phyloP scores from a whole-genome alignment of 2,888 invertebrate genomes.

The Cosmopolites sordidus region DNA sequence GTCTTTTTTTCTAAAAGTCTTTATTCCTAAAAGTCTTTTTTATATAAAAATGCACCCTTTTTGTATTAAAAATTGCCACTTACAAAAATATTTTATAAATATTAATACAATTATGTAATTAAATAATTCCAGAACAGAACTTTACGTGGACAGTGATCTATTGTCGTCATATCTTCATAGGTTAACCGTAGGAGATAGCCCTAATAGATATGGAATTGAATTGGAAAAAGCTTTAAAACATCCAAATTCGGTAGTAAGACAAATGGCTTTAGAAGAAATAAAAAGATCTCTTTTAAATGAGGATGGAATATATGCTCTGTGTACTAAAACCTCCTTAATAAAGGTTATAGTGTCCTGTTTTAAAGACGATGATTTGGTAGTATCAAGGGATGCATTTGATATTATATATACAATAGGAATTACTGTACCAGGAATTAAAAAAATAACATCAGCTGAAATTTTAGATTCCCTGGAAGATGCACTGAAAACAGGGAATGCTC shows the following conservation, averaged over 20 bases:
- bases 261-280: slow-evolving; percentile 62
- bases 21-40: too few relatives aligned
- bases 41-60: too few relatives aligned
- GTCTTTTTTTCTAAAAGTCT: too few relatives aligned
- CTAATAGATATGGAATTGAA: slow-evolving; percentile 56
- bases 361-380: slow-evolving; percentile 55
- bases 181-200: slow-evolving; percentile 57
- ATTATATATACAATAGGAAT: slow-evolving; percentile 53
- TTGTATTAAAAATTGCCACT: too few relatives aligned
- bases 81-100: too few relatives aligned
- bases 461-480: slow-evolving; percentile 56
- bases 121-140: slow-evolving; percentile 51
- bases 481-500: slow-evolving; percentile 56
- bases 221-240: slow-evolving; percentile 62
- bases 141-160: slow-evolving; percentile 62
- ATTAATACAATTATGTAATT: too few relatives aligned
- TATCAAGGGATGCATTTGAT: slow-evolving; percentile 57
- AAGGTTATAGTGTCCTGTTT: slow-evolving; percentile 56
- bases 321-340: slow-evolving; percentile 47
- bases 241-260: slow-evolving; percentile 58
- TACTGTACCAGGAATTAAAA: slow-evolving; percentile 47
- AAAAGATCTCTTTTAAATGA: slow-evolving; percentile 38
- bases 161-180: slow-evolving; percentile 61
- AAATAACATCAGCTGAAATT: slow-evolving; percentile 54
- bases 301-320: slow-evolving; percentile 37